These are phyloP conservation scores for Pilophorus perplexus DNA, from an alignment of 2,888 invertebrate genomes.

Conservation along the genomic window DNA sequence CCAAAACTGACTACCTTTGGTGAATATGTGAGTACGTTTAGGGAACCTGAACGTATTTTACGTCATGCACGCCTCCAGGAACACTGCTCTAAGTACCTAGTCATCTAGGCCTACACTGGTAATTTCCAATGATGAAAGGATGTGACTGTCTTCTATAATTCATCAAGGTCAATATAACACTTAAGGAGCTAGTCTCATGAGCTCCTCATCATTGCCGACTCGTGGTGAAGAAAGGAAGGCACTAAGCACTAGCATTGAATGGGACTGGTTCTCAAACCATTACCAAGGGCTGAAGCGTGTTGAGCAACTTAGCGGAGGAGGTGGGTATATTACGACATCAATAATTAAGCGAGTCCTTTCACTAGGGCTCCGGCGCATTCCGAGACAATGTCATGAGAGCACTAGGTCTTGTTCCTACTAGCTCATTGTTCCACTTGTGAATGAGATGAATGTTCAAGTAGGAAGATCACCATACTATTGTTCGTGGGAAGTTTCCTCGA, in stretches of 20 bases:
- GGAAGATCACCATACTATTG: no score
- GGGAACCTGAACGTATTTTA: no score
- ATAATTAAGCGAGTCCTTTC: constrained; percentile 36
- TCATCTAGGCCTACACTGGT: no score
- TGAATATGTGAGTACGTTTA: no score
- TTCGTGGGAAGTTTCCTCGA: no score
- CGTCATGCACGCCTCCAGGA: no score
- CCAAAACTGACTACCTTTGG: no score
- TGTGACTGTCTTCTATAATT: no score
- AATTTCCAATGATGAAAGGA: no score
- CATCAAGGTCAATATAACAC: no score
- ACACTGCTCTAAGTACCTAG: no score
- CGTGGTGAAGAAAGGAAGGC: constrained; percentile 1
- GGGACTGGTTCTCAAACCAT: constrained; percentile 23
- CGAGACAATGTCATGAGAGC: constrained; percentile 22
- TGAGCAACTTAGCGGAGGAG: constrained; percentile 20
- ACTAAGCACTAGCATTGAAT: background rate
- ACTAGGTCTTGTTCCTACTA: constrained; percentile 11
- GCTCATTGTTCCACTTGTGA: background rate
- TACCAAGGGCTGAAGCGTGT: background rate
- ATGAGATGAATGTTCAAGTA: background rate
- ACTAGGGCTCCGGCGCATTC: constrained; percentile 17
- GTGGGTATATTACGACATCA: constrained; percentile 16
- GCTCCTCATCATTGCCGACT: background rate
- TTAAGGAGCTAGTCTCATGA: no score